phyloP scores from a whole-genome alignment of 2,113 vertebrate genomes.

The Rhinopomastus cyanomelas region DNA sequence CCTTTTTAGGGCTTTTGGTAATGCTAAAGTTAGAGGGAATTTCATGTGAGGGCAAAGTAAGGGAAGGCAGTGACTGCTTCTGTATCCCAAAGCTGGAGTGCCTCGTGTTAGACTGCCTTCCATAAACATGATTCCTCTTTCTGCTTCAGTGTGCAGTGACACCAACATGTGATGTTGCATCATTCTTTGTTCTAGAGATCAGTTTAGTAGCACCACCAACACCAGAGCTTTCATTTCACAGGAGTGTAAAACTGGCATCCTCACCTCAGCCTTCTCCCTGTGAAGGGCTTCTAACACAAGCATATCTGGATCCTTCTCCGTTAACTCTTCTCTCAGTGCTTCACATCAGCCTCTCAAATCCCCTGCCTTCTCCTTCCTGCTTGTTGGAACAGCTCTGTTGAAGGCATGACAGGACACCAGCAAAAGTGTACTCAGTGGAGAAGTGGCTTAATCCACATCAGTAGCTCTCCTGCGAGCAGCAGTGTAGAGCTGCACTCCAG shows the following conservation, averaged over 20 bases:
- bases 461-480: not conserved
- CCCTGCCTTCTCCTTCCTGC: not conserved
- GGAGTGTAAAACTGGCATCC: not conserved
- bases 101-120: not conserved
- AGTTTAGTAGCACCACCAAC: not conserved
- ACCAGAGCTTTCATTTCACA: not conserved
- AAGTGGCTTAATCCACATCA: not conserved
- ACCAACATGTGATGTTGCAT: not conserved
- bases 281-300: not conserved
- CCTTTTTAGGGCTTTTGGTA: not conserved
- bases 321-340: not conserved
- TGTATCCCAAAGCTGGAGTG: not conserved
- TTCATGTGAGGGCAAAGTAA: not conserved
- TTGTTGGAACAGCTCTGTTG: not conserved
- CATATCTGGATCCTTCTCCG: fast-evolving
- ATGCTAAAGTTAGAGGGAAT: not conserved
- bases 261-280: not conserved
- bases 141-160: not conserved
- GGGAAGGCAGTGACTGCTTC: not conserved
- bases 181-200: not conserved
- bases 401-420: not conserved
- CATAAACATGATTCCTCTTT: not conserved
- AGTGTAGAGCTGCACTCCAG: not conserved
- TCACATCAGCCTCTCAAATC: not conserved
- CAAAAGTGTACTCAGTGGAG: not conserved